phyloP scores from a whole-genome alignment of 2,888 invertebrate genomes.

The Netelia melanura region DNA sequence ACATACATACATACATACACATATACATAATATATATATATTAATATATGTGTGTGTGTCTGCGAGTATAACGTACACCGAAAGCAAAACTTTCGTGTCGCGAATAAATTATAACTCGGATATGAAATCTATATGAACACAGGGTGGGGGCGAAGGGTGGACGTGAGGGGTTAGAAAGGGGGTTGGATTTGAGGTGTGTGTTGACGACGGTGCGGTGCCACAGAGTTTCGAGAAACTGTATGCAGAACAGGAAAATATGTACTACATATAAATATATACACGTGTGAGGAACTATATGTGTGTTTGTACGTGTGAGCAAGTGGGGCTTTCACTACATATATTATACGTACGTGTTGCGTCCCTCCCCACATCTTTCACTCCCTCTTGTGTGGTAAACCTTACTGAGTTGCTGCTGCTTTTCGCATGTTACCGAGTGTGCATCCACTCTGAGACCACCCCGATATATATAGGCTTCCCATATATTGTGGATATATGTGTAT shows the following conservation, averaged over 20 bases:
- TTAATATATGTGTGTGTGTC: constrained; percentile 1
- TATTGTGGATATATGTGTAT: background rate
- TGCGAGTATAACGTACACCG: constrained; percentile 26
- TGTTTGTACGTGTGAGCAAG: background rate
- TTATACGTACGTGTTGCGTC: constrained; percentile 44
- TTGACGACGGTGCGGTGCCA: constrained; percentile 35
- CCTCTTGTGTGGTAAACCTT: constrained; percentile 49
- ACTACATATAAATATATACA: constrained; percentile 4
- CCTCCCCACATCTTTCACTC: constrained; percentile 31
- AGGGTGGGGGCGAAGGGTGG: constrained; percentile 22
- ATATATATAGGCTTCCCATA: background rate
- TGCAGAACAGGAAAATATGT: constrained; percentile 50
- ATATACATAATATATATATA: background rate
- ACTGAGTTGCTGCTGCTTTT: constrained; percentile 50
- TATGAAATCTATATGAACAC: constrained; percentile 67
- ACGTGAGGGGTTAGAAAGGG: background rate
- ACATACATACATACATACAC: too few species aligned
- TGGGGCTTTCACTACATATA: background rate
- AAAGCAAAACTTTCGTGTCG: constrained; percentile 64
- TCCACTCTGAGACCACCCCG: constrained; percentile 44
- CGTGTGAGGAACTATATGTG: background rate
- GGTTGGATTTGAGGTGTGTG: background rate
- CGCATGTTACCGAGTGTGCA: constrained; percentile 56
- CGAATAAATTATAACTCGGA: constrained; percentile 68
- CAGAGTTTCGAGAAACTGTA: constrained; percentile 60